Evolutionary conservation across 2,888 invertebrate species (phyloP), one percentile per base, ranked within the genome.

Genomic region (Eupeodes luniger): DNA sequence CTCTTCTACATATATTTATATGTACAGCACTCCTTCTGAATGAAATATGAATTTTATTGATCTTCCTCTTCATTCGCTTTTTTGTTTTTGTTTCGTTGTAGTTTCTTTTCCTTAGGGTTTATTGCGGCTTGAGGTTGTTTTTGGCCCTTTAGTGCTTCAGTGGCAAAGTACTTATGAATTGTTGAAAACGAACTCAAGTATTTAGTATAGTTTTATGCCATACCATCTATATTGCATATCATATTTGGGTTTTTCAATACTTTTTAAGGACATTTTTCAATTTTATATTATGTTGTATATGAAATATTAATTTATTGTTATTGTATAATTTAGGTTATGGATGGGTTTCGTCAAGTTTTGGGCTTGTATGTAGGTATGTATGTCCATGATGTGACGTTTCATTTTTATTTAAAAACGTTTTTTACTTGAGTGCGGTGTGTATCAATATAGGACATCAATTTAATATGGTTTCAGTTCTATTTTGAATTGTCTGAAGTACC

Each of bases 31-130:
- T 78, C 74, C 51, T 67, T n/a, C 44, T 70, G 67, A 47, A 78
- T 82, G 85, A 86, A 82, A 82, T 86, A 86, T 86, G 85, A 86
- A 86, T 86, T 82, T 78, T 86, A 86, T 86, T 78, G 85, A 86
- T 78, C 77, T 16, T 81, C 40, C 40, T 40, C 9, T 40, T 40
- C 9, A 7, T 40, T 9, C 40, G 40, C 9, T 40, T 40, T 40
- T 40, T 44, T 66, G 16, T 14, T 19, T 76, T 75, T 12, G 6
- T 61, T 10, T 47, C 10, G 44, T 9, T 57, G 11, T 34, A 57
- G 34, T 64, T 62, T 64, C 47, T 64, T n/a, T 27, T 69, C 47
- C 47, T 49, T 62, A 10, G 36, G 62, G 70, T 66, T 77, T 77
- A 70, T 83, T 69, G 75, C 62, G 62, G 70, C 59, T 64, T 69